These are phyloP conservation scores for Lasioglossum albipes DNA, from an alignment of 1,140 invertebrate species.

Conservation along the genomic window DNA sequence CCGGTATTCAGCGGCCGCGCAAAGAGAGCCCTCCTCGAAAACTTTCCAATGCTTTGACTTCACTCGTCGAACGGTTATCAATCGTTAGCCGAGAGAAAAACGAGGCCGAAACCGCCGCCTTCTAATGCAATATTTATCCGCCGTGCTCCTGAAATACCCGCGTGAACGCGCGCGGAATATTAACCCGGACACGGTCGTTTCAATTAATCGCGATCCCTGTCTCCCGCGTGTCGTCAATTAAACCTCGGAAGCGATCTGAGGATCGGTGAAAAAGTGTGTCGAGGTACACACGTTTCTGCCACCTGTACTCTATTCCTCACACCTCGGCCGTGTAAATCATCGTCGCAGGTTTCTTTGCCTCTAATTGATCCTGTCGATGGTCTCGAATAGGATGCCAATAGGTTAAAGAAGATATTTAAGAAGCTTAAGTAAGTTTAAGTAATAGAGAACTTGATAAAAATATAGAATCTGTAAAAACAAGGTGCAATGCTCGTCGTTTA, in stretches of 20 bases:
- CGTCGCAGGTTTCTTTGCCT: too few species aligned
- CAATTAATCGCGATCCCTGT: conserved; percentile 34
- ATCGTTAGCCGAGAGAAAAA: conserved; percentile 41
- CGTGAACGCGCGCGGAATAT: conserved; percentile 41
- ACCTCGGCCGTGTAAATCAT: too few species aligned
- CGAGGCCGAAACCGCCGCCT: conserved; percentile 7
- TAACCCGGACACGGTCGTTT: background rate
- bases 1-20: conserved; percentile 49
- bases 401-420: too few species aligned
- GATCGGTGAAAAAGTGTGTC: background rate
- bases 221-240: conserved; percentile 20
- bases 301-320: too few species aligned
- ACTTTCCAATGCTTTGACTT: conserved; percentile 42
- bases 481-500: too few species aligned
- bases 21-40: conserved; percentile 47
- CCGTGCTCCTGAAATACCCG: conserved; percentile 8
- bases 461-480: too few species aligned
- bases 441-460: too few species aligned
- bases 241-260: background rate
- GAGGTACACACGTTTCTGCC: background rate
- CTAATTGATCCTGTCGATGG: too few species aligned
- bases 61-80: conserved; percentile 40
- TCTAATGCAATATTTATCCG: conserved; percentile 45
- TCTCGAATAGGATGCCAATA: too few species aligned
- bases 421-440: too few species aligned